These are phyloP conservation scores for Laspeyria flexula DNA, from an alignment of 2,888 invertebrate genomes.

Conservation along the genomic window DNA sequence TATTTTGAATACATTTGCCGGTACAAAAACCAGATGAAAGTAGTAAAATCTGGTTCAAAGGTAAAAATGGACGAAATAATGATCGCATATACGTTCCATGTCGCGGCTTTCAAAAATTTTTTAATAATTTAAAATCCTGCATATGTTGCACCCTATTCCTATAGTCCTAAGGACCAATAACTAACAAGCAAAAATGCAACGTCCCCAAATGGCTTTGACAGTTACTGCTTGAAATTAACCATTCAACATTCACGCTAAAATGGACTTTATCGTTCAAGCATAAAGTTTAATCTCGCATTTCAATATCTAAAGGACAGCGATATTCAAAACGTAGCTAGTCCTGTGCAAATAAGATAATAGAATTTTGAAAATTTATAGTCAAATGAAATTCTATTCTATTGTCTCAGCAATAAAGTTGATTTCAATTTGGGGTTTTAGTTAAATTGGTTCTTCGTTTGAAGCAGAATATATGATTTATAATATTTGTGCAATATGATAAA, in stretches of 20 bases:
- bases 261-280: slow-evolving; percentile 6
- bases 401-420: slow-evolving; percentile 15
- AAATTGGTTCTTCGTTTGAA: slow-evolving; percentile 26
- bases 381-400: slow-evolving; percentile 30
- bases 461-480: slow-evolving; percentile 35
- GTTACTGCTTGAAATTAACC: slow-evolving; percentile 53
- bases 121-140: background rate
- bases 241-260: slow-evolving; percentile 11
- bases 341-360: slow-evolving; percentile 69
- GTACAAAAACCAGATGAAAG: slow-evolving; percentile 21
- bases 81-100: slow-evolving; percentile 14
- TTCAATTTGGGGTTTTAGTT: slow-evolving; percentile 13
- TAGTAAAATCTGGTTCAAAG: slow-evolving; percentile 14
- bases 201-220: slow-evolving; percentile 60
- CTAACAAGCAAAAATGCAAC: slow-evolving; percentile 28
- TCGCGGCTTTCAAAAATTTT: slow-evolving; percentile 16
- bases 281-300: slow-evolving; percentile 16
- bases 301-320: slow-evolving; percentile 36
- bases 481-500: slow-evolving; percentile 34
- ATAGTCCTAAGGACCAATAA: slow-evolving; percentile 24
- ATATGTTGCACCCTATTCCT: slow-evolving; percentile 15
- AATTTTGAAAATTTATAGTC: slow-evolving; percentile 45
- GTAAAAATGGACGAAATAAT: slow-evolving; percentile 21
- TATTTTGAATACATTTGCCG: slow-evolving; percentile 12
- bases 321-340: slow-evolving; percentile 51